phyloP scores from a whole-genome alignment of 2,113 vertebrate species.

The Pavo muticus region DNA sequence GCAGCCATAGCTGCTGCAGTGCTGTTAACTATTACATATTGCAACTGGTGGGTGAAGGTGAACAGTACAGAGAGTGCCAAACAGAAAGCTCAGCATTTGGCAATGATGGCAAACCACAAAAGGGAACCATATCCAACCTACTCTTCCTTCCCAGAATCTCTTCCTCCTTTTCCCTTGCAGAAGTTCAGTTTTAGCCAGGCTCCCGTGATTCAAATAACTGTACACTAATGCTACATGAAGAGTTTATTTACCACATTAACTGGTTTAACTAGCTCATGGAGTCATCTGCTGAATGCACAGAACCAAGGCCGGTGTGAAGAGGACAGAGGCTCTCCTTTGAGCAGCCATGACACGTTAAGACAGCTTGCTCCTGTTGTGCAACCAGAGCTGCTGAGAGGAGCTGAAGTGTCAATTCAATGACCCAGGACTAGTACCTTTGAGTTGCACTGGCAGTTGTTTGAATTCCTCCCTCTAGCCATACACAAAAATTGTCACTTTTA shows the following conservation, averaged over 20 bases:
- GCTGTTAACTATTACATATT: accelerated
- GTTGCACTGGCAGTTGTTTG: background rate
- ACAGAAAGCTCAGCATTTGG: background rate
- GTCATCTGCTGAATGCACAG: background rate
- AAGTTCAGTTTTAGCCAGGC: background rate
- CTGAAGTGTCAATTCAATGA: background rate
- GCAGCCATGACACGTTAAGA: background rate
- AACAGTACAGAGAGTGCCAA: accelerated
- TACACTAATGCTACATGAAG: background rate
- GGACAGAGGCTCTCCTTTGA: background rate
- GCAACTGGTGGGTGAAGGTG: background rate
- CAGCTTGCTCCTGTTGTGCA: background rate
- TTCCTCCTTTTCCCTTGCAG: background rate
- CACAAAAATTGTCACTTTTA: background rate
- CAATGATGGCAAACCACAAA: background rate
- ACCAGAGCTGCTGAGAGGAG: background rate
- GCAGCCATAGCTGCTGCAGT: background rate
- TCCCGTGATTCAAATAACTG: background rate
- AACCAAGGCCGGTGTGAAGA: background rate
- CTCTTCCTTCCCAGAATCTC: background rate
- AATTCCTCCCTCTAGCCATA: background rate
- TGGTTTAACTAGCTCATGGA: background rate
- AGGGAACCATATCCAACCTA: background rate
- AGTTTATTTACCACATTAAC: background rate
- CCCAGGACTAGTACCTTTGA: background rate